Evolutionary conservation across 92 coral and sea anemone genomes (phyloP).

Genomic region (Nematostella vectensis): DNA sequence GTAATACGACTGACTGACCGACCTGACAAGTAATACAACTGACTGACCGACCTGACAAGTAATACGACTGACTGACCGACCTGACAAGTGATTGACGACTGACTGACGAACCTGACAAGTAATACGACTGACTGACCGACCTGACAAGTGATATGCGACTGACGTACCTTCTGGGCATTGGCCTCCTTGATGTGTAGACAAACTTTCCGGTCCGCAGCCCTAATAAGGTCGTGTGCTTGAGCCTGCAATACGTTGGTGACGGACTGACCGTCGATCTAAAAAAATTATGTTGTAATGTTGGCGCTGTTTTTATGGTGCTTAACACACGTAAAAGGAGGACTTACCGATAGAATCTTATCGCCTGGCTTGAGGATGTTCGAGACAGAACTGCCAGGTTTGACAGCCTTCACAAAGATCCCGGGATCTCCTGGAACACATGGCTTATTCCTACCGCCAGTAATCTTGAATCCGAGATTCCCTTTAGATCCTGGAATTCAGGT

Average conservation of each 20-base stretch:
- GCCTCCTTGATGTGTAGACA: conserved; percentile 48
- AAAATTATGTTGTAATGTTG: background rate
- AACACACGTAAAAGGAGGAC: background rate
- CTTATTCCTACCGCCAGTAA: conserved; percentile 72
- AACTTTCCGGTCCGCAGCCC: conserved; percentile 55
- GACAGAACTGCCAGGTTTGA: conserved; percentile 59
- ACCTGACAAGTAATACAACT: too few species aligned
- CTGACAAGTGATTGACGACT: too few species aligned
- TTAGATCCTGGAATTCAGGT: conserved; percentile 35
- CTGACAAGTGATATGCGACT: too few species aligned
- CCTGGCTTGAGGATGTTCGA: conserved; percentile 59
- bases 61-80: too few species aligned
- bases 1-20: too few species aligned
- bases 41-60: too few species aligned
- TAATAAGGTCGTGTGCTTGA: conserved; percentile 44
- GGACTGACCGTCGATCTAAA: conserved; percentile 54
- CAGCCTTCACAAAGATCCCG: conserved; percentile 58
- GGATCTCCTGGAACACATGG: conserved; percentile 88
- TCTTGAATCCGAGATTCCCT: conserved; percentile 73
- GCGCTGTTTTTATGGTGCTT: too few species aligned
- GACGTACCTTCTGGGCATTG: conserved; percentile 1
- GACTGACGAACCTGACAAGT: too few species aligned
- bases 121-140: too few species aligned
- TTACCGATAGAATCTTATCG: conserved; percentile 69
- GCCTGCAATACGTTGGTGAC: conserved; percentile 43